These are phyloP conservation scores for Acanthosoma haemorrhoidale DNA, from an alignment of 2,888 invertebrate species.

Conservation along the genomic window DNA sequence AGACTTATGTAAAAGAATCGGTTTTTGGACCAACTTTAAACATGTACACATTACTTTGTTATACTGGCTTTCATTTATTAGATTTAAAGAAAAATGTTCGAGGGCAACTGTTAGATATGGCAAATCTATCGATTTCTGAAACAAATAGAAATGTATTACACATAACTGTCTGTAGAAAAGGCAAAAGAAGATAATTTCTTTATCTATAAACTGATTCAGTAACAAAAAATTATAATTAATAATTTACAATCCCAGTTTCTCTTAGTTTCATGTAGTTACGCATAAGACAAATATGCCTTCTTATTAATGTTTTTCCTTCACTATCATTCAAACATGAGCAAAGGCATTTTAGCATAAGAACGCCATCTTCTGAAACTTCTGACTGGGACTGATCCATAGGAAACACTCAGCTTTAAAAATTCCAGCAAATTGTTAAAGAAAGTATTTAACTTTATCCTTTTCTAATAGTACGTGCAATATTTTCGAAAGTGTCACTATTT, in stretches of 20 bases:
- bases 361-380: background rate
- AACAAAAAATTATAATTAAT: background rate
- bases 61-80: slow-evolving; percentile 20
- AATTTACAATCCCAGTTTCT: slow-evolving; percentile 23
- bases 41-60: slow-evolving; percentile 13
- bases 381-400: too few relatives aligned
- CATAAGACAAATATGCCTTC: slow-evolving; percentile 28
- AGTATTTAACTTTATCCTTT: too few relatives aligned
- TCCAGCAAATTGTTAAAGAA: too few relatives aligned
- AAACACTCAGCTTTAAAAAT: too few relatives aligned
- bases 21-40: slow-evolving; percentile 26
- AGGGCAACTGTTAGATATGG: slow-evolving; percentile 24
- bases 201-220: too few relatives aligned
- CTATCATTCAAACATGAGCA: slow-evolving; percentile 16
- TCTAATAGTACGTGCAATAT: too few relatives aligned
- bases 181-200: too few relatives aligned
- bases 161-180: too few relatives aligned
- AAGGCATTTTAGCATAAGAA: slow-evolving; percentile 25
- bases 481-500: too few relatives aligned
- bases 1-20: slow-evolving; percentile 20
- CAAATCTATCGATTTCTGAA: slow-evolving; percentile 33
- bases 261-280: slow-evolving; percentile 30
- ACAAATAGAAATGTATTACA: too few relatives aligned
- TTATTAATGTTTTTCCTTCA: slow-evolving; percentile 25
- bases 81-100: slow-evolving; percentile 29